A percentile compares a stretch with the other conserved stretches of the same genome.
Evolutionary conservation across 2,113 vertebrate genomes (phyloP).

Genomic region (Gambusia affinis): DNA sequence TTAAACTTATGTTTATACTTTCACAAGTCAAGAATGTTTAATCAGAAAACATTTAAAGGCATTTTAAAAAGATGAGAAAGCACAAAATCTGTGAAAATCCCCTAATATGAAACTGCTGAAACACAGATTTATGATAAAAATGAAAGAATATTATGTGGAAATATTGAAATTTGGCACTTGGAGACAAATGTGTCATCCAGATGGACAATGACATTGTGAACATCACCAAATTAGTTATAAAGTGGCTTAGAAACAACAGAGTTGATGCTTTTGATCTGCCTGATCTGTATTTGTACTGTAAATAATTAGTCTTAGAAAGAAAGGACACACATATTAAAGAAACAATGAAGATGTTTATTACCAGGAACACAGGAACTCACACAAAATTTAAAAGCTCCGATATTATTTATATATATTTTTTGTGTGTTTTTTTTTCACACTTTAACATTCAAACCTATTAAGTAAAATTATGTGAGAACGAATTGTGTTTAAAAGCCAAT

Average conservation of each 20-base stretch:
- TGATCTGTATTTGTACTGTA: too few species aligned
- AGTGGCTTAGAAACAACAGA: not conserved
- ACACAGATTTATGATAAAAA: not conserved
- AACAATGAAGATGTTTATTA: not conserved
- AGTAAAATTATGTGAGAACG: not conserved
- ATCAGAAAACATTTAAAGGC: not conserved
- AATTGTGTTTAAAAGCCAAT: not conserved
- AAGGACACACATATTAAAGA: not conserved
- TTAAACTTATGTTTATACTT: not conserved
- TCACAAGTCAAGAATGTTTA: not conserved
- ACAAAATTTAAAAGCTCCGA: not conserved
- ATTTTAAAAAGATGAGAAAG: not conserved
- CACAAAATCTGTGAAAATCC: not conserved
- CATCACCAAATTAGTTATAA: not conserved
- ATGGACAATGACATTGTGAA: not conserved
- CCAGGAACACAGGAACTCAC: not conserved
- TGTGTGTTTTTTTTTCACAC: too few species aligned
- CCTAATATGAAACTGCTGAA: not conserved
- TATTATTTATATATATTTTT: not conserved
- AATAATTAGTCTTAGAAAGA: too few species aligned
- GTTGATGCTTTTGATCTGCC: not conserved
- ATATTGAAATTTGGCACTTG: not conserved
- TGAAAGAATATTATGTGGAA: too few species aligned
- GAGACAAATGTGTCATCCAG: not conserved
- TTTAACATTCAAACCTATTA: too few species aligned